Conservation (phyloP, 2,797 vertebrate species). For the Paratrypauchen microcephalus region DNA sequence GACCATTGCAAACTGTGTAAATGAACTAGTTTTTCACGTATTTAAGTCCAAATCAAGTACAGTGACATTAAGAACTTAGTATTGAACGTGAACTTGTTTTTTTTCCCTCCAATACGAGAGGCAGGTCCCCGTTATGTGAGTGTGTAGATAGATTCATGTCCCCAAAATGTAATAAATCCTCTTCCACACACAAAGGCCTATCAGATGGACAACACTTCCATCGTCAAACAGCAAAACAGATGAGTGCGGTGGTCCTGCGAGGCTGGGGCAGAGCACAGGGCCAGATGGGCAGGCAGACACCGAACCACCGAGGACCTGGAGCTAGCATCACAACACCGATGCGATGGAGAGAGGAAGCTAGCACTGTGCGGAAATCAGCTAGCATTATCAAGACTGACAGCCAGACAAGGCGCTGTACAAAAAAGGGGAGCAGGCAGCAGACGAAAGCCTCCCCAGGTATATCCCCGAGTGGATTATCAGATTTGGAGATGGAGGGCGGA, state of each 20-base stretch:
- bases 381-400: conserved; percentile 74
- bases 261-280: conserved; percentile 37
- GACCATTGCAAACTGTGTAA: no score
- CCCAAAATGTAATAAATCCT: no score
- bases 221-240: conserved; percentile 66
- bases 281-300: conserved; percentile 61
- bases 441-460: conserved; percentile 68
- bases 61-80: no score
- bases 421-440: conserved; percentile 54
- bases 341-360: conserved; percentile 56
- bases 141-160: no score
- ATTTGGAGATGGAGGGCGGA: not conserved
- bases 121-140: no score
- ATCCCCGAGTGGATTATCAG: conserved; percentile 67
- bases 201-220: conserved; percentile 66
- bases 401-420: conserved; percentile 70
- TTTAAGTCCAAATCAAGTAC: no score
- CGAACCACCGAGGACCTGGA: conserved; percentile 58
- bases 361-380: conserved; percentile 48
- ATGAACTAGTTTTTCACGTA: no score
- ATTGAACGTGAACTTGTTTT: no score
- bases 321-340: conserved; percentile 47
- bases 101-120: no score
- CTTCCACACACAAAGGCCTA: conserved; percentile 53
- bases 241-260: conserved; percentile 46